Conservation (phyloP, 2,888 invertebrate species). For the Caenorhabditis japonica region DNA sequence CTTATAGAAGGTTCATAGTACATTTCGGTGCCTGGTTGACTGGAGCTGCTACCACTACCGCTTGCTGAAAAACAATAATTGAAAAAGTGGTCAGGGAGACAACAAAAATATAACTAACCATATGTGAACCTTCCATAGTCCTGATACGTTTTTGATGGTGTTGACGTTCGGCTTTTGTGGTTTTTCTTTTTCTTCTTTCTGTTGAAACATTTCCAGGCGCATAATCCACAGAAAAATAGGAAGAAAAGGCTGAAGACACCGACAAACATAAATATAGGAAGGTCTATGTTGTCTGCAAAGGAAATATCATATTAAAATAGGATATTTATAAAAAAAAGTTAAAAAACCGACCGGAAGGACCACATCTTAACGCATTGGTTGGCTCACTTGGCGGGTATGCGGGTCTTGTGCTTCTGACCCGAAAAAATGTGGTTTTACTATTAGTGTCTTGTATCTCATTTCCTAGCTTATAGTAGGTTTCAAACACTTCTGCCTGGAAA, state of each 20-base stretch:
- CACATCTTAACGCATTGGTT: slow-evolving; percentile 23
- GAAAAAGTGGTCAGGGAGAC: neutral
- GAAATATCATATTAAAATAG: neutral
- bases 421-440: slow-evolving; percentile 35
- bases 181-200: slow-evolving; percentile 33
- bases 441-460: slow-evolving; percentile 17
- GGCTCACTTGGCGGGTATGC: slow-evolving; percentile 54
- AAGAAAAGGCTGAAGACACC: slow-evolving; percentile 39
- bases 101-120: slow-evolving; percentile 26
- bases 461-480: slow-evolving; percentile 49
- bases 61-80: slow-evolving; percentile 25
- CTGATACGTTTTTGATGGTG: slow-evolving; percentile 41
- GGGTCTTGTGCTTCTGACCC: slow-evolving; percentile 53
- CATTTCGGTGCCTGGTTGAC: slow-evolving; percentile 59
- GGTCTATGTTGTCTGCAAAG: slow-evolving; percentile 36
- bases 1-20: slow-evolving; percentile 61
- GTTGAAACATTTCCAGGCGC: slow-evolving; percentile 27
- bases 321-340: neutral
- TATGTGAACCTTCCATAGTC: slow-evolving; percentile 49
- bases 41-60: slow-evolving; percentile 44
- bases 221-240: slow-evolving; percentile 21
- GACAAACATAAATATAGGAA: slow-evolving; percentile 29
- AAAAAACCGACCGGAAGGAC: slow-evolving; percentile 23
- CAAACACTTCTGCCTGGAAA: slow-evolving; percentile 51
- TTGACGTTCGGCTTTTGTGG: slow-evolving; percentile 21